phyloP scores from a whole-genome alignment of 1,140 invertebrate species.

The Aphis gossypii region DNA sequence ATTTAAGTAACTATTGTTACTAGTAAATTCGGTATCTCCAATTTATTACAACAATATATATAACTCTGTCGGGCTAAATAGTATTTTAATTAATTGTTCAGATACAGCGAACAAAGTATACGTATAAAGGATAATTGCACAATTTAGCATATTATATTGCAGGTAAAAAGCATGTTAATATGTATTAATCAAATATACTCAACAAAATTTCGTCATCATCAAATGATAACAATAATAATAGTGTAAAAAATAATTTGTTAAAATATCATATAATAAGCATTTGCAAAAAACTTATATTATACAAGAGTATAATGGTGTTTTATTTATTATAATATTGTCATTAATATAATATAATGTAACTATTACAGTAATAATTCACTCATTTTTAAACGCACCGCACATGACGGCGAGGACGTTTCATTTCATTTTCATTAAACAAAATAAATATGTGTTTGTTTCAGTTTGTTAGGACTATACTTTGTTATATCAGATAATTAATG shows the following conservation, averaged over 20 bases:
- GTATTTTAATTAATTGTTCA: no score
- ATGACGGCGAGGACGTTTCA: neutral
- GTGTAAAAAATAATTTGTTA: neutral
- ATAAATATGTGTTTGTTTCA: conserved; percentile 29
- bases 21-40: no score
- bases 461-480: neutral
- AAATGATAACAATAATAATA: neutral
- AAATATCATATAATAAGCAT: neutral
- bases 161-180: no score
- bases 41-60: no score
- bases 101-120: no score
- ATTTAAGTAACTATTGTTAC: no score
- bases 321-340: neutral
- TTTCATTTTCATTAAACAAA: conserved; percentile 17
- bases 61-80: no score
- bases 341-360: neutral
- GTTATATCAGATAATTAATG: conserved; percentile 21
- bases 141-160: no score
- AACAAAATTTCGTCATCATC: neutral
- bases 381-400: neutral
- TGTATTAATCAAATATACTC: neutral
- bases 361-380: neutral
- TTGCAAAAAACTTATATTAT: neutral
- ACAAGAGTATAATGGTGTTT: neutral
- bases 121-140: no score